These are phyloP conservation scores for Drosophila picticornis DNA, from an alignment of 2,888 invertebrate species.

Conservation along the genomic window DNA sequence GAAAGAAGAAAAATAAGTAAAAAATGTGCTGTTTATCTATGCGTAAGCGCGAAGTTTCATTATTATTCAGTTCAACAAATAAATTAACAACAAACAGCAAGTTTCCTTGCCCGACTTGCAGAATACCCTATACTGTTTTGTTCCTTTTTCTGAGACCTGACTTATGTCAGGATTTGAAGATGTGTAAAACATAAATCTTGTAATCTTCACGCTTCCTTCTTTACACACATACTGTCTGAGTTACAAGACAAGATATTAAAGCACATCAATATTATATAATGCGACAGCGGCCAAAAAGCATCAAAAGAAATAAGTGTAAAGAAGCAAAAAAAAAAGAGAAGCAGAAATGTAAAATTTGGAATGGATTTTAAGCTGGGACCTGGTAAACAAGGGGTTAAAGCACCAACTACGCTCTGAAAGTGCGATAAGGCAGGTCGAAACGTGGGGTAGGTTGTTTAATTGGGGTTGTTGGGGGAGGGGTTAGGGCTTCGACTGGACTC, in stretches of 20 bases:
- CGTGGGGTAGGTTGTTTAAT: neutral
- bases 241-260: slow-evolving; percentile 43
- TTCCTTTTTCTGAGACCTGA: neutral
- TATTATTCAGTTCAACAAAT: slow-evolving; percentile 63
- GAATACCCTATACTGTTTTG: neutral
- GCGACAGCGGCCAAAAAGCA: slow-evolving; percentile 29
- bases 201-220: neutral
- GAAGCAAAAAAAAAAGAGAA: neutral
- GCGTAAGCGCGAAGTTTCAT: slow-evolving; percentile 60
- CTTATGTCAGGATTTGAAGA: neutral
- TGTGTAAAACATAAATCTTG: neutral
- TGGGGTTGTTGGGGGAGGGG: neutral
- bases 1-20: slow-evolving; percentile 1
- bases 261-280: slow-evolving; percentile 63
- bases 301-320: neutral
- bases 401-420: slow-evolving; percentile 30
- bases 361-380: slow-evolving; percentile 27
- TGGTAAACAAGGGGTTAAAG: slow-evolving; percentile 52
- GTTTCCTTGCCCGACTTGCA: neutral
- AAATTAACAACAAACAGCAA: slow-evolving; percentile 2
- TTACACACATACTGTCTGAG: neutral
- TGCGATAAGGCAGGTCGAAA: slow-evolving; percentile 53
- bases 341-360: slow-evolving; percentile 33
- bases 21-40: slow-evolving; percentile 38
- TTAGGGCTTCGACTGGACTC: neutral